Base-by-base conservation (phyloP, 2,797 vertebrate genomes). In the Hoplostethus atlanticus region DNA sequence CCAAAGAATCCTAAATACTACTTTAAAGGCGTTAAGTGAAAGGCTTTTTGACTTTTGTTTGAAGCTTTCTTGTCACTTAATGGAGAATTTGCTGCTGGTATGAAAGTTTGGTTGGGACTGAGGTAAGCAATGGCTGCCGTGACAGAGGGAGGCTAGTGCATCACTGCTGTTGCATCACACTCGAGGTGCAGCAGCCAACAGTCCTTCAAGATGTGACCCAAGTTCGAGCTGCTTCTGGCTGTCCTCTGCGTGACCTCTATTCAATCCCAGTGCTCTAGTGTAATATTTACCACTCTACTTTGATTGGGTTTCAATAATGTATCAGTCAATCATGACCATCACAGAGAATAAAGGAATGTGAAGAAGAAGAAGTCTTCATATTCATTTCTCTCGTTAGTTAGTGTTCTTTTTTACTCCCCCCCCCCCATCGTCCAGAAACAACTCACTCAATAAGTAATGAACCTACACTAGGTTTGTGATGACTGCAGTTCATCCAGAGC, bases 361-460 rank as follows among this genome's bases (percentile, higher is more conserved):
- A 52, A 6, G 38, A 34, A 7, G 28, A 28, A 28, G 28, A 28
- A 31, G 15, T 48, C 13, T 31, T 48, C 42, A 11, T 13, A 16
- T 6, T 59, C 17, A 10, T 17, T 60, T n/a, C 17, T 40, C 28
- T 28, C 28, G 28, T 28, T 3, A 2, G 12, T 38, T 5, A 21
- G 6, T 40, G 1, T 65, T 44, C 58, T 36, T 3, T 68, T 46
- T 28, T 61, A 36, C 9, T n/a, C 36, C 28, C 52, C 31, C n/a
- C 11, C 30, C 28, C 28, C 21, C n/a, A n/a, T n/a, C n/a, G n/a
- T n/a, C n/a, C n/a, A 60, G 60, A 71, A 76, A 68, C 5, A 16
- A 31, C 44, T 67, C 54, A 38, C 48, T 89, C 44, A 88, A 86
- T 90, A 87, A 87, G 60, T 81, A 64, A 90, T 88, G 85, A 87